Conservation (phyloP, 1,140 invertebrate species). For the Atta colombica region DNA sequence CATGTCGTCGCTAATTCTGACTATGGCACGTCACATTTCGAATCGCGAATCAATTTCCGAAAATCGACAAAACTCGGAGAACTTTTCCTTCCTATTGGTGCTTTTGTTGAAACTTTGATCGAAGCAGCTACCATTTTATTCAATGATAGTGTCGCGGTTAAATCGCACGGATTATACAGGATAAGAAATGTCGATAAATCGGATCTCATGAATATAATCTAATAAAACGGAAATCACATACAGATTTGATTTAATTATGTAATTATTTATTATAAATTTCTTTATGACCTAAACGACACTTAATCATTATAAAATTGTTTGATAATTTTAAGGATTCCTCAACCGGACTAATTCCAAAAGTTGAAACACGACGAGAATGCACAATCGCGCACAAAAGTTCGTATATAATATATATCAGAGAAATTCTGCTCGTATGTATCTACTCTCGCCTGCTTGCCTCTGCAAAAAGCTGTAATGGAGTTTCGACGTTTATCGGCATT, state of each 20-base stretch:
- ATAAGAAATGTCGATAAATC: not conserved
- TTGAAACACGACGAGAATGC: slow-evolving; percentile 4
- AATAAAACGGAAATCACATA: not conserved
- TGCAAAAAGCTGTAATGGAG: slow-evolving; percentile 57
- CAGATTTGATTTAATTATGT: slow-evolving; percentile 5
- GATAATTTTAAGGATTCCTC: not conserved
- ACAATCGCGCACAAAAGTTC: slow-evolving; percentile 31
- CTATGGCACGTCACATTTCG: slow-evolving; percentile 23
- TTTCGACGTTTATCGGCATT: slow-evolving; percentile 63
- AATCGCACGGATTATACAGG: not conserved
- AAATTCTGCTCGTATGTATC: slow-evolving; percentile 19
- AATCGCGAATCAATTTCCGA: slow-evolving; percentile 28
- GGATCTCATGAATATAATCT: not conserved
- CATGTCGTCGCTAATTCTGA: slow-evolving; percentile 66
- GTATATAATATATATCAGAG: slow-evolving; percentile 6
- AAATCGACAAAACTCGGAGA: not conserved
- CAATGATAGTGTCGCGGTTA: not conserved
- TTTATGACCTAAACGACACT: not conserved
- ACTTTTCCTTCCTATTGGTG: not conserved
- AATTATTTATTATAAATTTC: not conserved
- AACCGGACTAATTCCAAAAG: not conserved
- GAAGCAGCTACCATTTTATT: not conserved
- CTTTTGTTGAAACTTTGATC: slow-evolving; percentile 7
- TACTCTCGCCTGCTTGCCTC: not conserved
- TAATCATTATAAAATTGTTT: slow-evolving; percentile 22